phyloP scores from a whole-genome alignment of 1,140 invertebrate species.

The Bombus waltoni region DNA sequence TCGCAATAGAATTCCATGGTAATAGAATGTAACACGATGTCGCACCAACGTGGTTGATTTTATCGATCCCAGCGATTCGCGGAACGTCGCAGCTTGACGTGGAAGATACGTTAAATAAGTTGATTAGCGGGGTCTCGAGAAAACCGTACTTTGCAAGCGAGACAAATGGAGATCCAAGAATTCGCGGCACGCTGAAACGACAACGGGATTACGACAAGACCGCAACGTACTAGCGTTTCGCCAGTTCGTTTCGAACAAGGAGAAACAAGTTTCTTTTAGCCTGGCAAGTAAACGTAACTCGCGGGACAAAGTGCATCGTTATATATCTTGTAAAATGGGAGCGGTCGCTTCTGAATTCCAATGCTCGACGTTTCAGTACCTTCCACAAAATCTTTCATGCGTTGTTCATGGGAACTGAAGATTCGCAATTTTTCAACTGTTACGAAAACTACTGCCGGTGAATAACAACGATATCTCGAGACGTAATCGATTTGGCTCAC shows the following conservation, averaged over 20 bases:
- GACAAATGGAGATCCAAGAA: not conserved
- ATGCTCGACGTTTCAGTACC: too few relatives aligned
- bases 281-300: not conserved
- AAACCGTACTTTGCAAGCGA: not conserved
- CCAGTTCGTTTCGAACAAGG: not conserved
- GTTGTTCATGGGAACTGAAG: not conserved
- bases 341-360: not conserved
- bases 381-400: not conserved
- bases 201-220: slow-evolving; percentile 5
- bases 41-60: not conserved
- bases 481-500: not conserved
- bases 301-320: not conserved
- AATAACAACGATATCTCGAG: slow-evolving; percentile 2
- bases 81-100: not conserved
- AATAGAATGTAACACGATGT: too few relatives aligned
- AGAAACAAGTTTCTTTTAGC: not conserved
- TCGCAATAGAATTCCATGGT: not conserved
- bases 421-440: not conserved
- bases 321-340: too few relatives aligned
- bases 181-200: not conserved
- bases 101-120: not conserved
- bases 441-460: not conserved
- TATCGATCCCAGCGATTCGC: not conserved
- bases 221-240: not conserved
- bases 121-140: not conserved